Conservation (phyloP, 2,888 invertebrate genomes). For the Tetropium fuscum region DNA sequence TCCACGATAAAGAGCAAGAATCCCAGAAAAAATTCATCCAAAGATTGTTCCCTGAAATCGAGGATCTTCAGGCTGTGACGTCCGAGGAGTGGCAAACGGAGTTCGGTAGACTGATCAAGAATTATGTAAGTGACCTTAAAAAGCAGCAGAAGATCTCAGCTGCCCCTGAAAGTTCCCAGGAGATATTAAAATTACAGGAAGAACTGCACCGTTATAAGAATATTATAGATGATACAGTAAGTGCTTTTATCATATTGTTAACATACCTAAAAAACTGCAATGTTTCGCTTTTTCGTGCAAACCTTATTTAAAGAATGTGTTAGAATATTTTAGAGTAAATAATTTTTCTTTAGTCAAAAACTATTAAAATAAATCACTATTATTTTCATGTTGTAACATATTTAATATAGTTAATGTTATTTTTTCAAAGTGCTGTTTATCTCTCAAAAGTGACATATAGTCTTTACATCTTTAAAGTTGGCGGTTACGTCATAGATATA, state of each 20-base stretch:
- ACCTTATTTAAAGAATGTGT: too few relatives aligned
- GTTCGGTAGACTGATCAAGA: conserved; percentile 57
- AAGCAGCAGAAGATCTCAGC: conserved; percentile 53
- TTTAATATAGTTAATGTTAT: too few relatives aligned
- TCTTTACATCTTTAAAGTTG: too few relatives aligned
- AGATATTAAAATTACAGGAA: conserved; percentile 42
- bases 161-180: conserved; percentile 25
- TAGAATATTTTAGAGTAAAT: too few relatives aligned
- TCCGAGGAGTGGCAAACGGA: conserved; percentile 47
- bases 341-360: too few relatives aligned
- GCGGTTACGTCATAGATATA: too few relatives aligned
- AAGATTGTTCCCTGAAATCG: conserved; percentile 73
- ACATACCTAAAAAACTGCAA: not conserved
- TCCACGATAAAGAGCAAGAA: conserved; percentile 64
- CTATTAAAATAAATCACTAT: too few relatives aligned
- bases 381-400: too few relatives aligned
- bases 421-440: too few relatives aligned
- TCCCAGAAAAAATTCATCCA: conserved; percentile 70
- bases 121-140: conserved; percentile 37
- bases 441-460: too few relatives aligned
- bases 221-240: conserved; percentile 82
- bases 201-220: conserved; percentile 73
- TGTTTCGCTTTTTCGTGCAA: too few relatives aligned
- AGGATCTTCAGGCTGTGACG: conserved; percentile 46
- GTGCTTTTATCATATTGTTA: conserved; percentile 55